Base-by-base conservation (phyloP, 2,888 invertebrate species). In the Nysson spinosus region DNA sequence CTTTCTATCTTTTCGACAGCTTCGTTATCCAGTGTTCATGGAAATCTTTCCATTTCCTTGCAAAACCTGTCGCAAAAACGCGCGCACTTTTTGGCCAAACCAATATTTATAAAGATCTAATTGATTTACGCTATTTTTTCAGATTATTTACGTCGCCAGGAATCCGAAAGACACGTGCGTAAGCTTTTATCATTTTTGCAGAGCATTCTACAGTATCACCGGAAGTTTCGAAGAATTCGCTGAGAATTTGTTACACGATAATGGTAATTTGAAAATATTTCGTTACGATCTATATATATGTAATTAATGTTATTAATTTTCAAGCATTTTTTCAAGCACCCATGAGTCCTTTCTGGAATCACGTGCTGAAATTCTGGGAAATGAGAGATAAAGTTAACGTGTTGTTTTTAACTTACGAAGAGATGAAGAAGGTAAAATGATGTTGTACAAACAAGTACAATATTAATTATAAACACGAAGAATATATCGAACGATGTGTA, bases 151-250 rank as follows among this genome's bases (percentile, higher is more conserved):
- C 86, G 93, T 95, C 0, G 91, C 94, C 0, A 91, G 97, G 43
- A 96, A 97, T 88, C 96, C 97, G 0, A 96, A 96, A 86, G 97
- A 97, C 84, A 92, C 94, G 80, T 94, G 93, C 65, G 95, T 97
- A 0, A 97, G 97, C 0, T 96, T 93, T 82, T 97, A 93, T 85
- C 93, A 95, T 86, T 95, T 96, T 85, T 95, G 93, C 83, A 91
- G 90, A 57, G 88, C 94, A 50, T 89, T 95, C 30, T 94, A 95
- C 75, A 91, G 91, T 57, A 80, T 90, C 44, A 74, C 77, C 16
- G 91, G 91, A 0, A 88, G 90, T 0, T 94, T 95, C 71, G 92
- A 94, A 34, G 92, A 94, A 56, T 95, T 94, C 83, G 92, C 93
- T 56, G 92, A 95, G 61, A 86, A 95, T 6, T 93, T 95, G 85